Evolutionary conservation across 2,888 invertebrate species (phyloP), one percentile per base, ranked within the genome.

Genomic region (Epinotia brunnichana): DNA sequence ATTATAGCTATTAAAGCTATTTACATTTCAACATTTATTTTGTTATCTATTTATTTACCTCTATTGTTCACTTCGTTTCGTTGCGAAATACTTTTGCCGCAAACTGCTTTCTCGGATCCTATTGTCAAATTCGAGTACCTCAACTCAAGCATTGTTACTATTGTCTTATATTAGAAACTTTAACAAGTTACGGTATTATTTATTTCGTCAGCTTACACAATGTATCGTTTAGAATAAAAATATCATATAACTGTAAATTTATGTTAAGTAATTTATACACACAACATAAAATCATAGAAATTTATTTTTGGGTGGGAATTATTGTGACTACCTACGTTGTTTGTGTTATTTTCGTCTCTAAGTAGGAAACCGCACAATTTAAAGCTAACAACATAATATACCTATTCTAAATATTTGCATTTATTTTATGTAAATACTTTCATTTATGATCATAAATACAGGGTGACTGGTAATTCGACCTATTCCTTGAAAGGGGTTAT

Each of bases 21-120:
- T 62, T 75, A 75, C 63, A 74, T 76, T 76, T 70, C 48, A 59
- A 17, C 24, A 60, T 69, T 53, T n/a, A n/a, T 35, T 41, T 10
- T 15, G 17, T 15, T 66, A 53, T 29, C 51, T 51, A 60, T 21
- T 66, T 71, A 66, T 60, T 66, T 53, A 66, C 63, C 51, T 7
- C 56, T 63, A 66, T 64, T 71, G 71, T 66, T 60, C 41, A 51
- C 57, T 54, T 44, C 29, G 17, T 39, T 59, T 19, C 10, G 59
- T 71, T 71, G 41, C 15, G 66, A 71, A 66, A 71, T 71, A 66
- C 53, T 69, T 60, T 69, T 66, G 39, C 35, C 59, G 66, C 35
- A 59, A 24, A 24, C 44, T 48, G 48, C 71, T 71, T 66, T 71
- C 71, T 66, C 53, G 71, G 11, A 71, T 71, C 17, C 66, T 71